Conservation (phyloP, 2,888 invertebrate species). For the Nymphalis urticae region DNA sequence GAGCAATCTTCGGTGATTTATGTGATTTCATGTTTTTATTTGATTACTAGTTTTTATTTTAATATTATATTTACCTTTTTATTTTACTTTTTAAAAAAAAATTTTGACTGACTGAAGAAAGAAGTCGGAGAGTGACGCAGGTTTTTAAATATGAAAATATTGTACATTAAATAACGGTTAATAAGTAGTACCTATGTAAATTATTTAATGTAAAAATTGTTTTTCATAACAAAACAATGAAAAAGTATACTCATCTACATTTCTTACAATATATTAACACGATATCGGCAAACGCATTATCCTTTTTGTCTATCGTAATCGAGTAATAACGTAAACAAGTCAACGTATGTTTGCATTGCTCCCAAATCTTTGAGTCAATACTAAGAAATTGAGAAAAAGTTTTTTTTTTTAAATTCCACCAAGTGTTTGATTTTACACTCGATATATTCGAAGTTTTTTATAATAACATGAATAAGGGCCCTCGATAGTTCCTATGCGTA, state of each 20-base stretch:
- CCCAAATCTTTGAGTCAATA: constrained; percentile 65
- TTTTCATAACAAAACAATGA: too few relatives aligned
- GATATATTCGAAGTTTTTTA: constrained; percentile 38
- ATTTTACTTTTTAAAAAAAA: too few relatives aligned
- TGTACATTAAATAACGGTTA: too few relatives aligned
- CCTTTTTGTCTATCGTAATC: neutral
- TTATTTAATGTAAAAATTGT: too few relatives aligned
- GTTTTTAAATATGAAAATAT: too few relatives aligned
- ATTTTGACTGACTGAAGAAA: too few relatives aligned
- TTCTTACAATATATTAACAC: too few relatives aligned
- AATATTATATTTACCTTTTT: too few relatives aligned
- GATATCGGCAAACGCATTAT: neutral
- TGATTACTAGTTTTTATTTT: neutral
- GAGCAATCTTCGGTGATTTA: constrained; percentile 16
- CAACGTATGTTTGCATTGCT: constrained; percentile 37
- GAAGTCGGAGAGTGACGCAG: too few relatives aligned
- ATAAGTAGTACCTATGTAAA: too few relatives aligned
- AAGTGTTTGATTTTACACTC: constrained; percentile 60
- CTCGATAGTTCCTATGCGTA: constrained; percentile 12
- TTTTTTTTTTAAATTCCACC: constrained; percentile 46
- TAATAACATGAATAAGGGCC: constrained; percentile 47
- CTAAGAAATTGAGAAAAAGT: constrained; percentile 52
- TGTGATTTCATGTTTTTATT: constrained; percentile 10
- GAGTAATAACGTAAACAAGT: constrained; percentile 23
- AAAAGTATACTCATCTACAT: too few relatives aligned